Percentiles rank a stretch among this genome's conserved stretches.
These are phyloP conservation scores for Eidolon helvum DNA, from an alignment of 2,113 vertebrate species.

Conservation along the genomic window DNA sequence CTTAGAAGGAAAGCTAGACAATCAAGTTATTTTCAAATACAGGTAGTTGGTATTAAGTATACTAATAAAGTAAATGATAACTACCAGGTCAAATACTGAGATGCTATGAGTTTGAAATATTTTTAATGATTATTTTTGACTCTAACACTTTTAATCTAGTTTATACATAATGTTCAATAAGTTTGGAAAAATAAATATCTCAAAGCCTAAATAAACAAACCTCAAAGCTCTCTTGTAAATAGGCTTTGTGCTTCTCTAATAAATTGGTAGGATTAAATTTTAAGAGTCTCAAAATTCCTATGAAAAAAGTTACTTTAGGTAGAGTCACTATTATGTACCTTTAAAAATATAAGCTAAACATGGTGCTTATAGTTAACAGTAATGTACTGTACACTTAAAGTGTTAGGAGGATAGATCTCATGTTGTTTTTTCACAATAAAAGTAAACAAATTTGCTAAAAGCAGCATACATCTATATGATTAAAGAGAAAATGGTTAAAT, in stretches of 20 bases:
- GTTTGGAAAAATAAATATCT: conserved; percentile 35
- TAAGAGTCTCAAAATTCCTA: conserved; percentile 34
- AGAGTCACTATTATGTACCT: background rate
- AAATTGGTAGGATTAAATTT: conserved; percentile 6
- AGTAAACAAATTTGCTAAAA: conserved; percentile 1
- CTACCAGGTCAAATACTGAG: background rate
- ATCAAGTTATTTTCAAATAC: conserved; percentile 24
- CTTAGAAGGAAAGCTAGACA: conserved; percentile 37
- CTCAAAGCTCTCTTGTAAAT: background rate
- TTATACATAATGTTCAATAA: conserved; percentile 30
- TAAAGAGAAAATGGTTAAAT: conserved; percentile 32
- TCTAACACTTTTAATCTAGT: conserved; percentile 3
- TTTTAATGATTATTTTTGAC: background rate
- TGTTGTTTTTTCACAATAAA: conserved; percentile 24
- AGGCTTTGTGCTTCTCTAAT: background rate
- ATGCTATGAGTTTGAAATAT: conserved; percentile 29
- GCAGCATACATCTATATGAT: background rate
- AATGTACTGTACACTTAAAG: background rate
- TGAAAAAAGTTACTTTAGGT: conserved; percentile 4
- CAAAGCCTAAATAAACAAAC: conserved; percentile 21
- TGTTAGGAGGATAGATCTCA: background rate
- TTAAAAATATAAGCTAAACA: conserved; percentile 23
- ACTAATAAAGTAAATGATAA: conserved; percentile 48
- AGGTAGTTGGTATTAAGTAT: background rate
- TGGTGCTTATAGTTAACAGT: background rate